These are phyloP conservation scores for Mormyrus lacerda DNA, from an alignment of 2,113 vertebrate genomes.

Conservation along the genomic window DNA sequence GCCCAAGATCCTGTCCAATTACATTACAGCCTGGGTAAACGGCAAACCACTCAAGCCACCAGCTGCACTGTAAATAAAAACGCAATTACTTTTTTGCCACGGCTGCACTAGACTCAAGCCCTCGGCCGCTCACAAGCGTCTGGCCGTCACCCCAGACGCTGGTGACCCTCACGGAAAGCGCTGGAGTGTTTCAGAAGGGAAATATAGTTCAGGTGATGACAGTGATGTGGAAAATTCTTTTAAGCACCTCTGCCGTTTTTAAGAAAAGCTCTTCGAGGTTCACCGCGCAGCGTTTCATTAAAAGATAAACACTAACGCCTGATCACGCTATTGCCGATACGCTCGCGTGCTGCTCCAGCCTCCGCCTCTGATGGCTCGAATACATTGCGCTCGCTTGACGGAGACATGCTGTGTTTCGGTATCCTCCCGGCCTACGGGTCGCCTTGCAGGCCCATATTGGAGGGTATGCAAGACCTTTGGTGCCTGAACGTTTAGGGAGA, in stretches of 20 bases:
- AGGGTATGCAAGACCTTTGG: neutral
- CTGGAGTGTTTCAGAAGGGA: neutral
- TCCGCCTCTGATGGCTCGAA: neutral
- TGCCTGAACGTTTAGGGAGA: neutral
- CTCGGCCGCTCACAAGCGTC: neutral
- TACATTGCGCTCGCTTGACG: neutral
- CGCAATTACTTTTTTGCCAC: neutral
- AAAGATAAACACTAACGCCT: slow-evolving; percentile 28
- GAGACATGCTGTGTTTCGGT: neutral
- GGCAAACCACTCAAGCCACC: neutral
- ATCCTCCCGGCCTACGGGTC: neutral
- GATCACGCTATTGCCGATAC: neutral
- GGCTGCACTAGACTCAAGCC: neutral
- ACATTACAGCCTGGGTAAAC: slow-evolving; percentile 13
- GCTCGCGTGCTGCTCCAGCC: neutral
- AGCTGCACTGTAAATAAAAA: neutral
- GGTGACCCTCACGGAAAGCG: neutral
- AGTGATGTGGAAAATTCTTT: neutral
- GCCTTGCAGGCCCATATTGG: neutral
- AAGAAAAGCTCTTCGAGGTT: slow-evolving; percentile 5
- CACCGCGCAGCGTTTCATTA: slow-evolving; percentile 25
- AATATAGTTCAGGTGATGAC: neutral
- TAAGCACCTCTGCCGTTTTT: neutral
- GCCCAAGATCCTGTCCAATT: neutral
- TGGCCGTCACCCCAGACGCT: neutral